Base-by-base conservation (phyloP, 2,888 invertebrate species). In the Zygothrica quintamaculata region DNA sequence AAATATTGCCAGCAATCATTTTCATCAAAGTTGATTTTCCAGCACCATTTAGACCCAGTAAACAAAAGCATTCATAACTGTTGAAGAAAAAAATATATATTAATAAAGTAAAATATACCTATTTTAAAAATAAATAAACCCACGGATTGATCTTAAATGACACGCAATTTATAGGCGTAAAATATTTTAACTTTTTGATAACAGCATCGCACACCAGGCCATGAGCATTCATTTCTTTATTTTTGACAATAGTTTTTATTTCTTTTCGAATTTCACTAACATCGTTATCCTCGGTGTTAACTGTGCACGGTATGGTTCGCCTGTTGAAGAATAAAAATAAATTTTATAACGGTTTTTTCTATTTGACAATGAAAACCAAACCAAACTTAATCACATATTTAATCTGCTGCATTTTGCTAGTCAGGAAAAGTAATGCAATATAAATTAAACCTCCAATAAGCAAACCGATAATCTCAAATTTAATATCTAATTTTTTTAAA, bases 21-120 rank as follows among this genome's bases (percentile, higher is more conserved):
- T 95, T 95, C 89, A 98, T 97, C 0, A 96, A 96, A 1, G 94
- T 94, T 0, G 96, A 95, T 90, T 96, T 97, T 0, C 96, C 96
- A 0, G 96, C 96, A 1, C 96, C 96, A 88, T 96, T 96, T 0
- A 96, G 93, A 0, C 96, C 96, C 33, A 96, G 91, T 34, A 96
- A 89, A 3, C 96, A 96, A 79, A 96, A 96, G 85, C 95, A 95
- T 90, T 96, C 96, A 4, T 93, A 93, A 47, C 93, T 89, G n/a
- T n/a, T n/a, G n/a, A n/a, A n/a, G 43, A 31, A 9, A 4, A 22
- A 13, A 8, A 7, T 13, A 5, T 1, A 16, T 1, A 25, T 13
- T 3, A 16, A 8, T 31, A 2, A 1, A 4, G 11, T n/a, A n/a
- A n/a, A 12, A 0, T 9, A n/a, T 7, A 18, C 2, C 9, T 12